Conservation (phyloP, 2,797 vertebrate genomes). For the Oophaga sylvatica region DNA sequence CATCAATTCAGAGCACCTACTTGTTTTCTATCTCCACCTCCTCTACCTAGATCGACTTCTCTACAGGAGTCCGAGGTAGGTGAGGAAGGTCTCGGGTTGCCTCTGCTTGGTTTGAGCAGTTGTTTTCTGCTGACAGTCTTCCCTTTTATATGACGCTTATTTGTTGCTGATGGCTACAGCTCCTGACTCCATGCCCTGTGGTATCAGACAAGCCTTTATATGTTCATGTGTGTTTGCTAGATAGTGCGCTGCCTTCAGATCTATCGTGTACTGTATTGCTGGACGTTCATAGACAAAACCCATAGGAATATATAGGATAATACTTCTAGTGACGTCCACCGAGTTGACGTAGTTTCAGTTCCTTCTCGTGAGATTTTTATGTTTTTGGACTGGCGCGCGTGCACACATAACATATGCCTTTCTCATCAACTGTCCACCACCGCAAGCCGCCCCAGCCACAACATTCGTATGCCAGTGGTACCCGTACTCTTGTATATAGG, state of each 20-base stretch:
- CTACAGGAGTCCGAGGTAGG: no score
- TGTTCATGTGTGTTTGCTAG: slow-evolving; percentile 33
- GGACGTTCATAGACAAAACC: slow-evolving; percentile 68
- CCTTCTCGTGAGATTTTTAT: slow-evolving; percentile 68
- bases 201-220: slow-evolving; percentile 15
- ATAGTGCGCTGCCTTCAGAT: slow-evolving; percentile 41
- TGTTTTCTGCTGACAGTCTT: no score
- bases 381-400: slow-evolving; percentile 62
- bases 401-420: slow-evolving; percentile 69
- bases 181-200: not conserved
- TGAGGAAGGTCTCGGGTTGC: no score
- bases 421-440: slow-evolving; percentile 74
- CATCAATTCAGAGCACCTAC: no score
- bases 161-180: not conserved
- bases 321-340: slow-evolving; percentile 74
- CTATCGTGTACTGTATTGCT: slow-evolving; percentile 35
- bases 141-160: not conserved
- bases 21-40: no score
- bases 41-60: no score
- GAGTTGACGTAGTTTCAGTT: slow-evolving; percentile 50
- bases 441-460: slow-evolving; percentile 76
- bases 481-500: slow-evolving; percentile 85
- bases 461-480: slow-evolving; percentile 81
- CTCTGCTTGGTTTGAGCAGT: no score
- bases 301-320: slow-evolving; percentile 73